Percentiles rank a stretch among this genome's conserved stretches.
phyloP scores from a whole-genome alignment of 1,140 invertebrate species.

The Drosophila burlai region DNA sequence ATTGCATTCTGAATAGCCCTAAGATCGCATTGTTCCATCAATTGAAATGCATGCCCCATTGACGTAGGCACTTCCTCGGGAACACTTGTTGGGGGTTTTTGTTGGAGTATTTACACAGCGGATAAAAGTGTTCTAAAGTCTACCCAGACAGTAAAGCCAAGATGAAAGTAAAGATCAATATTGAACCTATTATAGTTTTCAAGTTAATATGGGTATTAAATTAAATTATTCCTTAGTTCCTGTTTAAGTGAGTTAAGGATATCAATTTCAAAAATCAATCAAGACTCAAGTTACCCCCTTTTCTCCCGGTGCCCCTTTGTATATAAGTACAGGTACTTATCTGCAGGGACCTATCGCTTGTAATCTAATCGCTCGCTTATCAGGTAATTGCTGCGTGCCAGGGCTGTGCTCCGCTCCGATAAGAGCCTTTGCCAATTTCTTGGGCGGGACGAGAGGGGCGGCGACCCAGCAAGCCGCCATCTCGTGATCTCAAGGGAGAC shows the following conservation, averaged over 20 bases:
- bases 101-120: conserved; percentile 15
- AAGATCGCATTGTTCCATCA: conserved; percentile 42
- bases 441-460: neutral
- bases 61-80: conserved; percentile 22
- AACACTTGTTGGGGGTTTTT: conserved; percentile 29
- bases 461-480: neutral
- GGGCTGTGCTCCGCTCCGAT: conserved; percentile 27
- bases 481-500: conserved; percentile 42
- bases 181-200: neutral
- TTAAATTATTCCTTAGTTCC: neutral
- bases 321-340: conserved; percentile 3
- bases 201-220: neutral
- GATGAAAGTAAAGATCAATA: neutral
- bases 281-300: neutral
- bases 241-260: neutral
- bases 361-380: conserved; percentile 48
- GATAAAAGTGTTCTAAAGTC: neutral
- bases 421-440: conserved; percentile 24
- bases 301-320: neutral
- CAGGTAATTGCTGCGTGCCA: conserved; percentile 48
- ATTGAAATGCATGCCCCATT: conserved; percentile 49
- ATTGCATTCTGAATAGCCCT: conserved; percentile 15
- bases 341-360: conserved; percentile 14
- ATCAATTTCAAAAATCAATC: neutral
- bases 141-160: neutral